Conservation (phyloP, 2,888 invertebrate genomes). For the Lasioglossum leucozonium region DNA sequence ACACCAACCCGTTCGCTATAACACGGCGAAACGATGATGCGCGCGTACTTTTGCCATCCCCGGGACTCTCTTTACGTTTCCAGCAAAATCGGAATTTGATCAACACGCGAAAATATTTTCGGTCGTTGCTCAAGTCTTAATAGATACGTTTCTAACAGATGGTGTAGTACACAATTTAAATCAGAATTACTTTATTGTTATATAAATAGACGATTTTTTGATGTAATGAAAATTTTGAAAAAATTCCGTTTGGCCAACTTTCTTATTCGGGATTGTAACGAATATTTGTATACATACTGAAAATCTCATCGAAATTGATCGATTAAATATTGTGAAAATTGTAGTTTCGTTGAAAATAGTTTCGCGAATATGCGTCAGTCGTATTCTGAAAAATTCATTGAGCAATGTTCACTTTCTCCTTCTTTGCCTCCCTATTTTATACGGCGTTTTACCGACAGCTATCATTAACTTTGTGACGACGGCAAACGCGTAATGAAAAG, state of each 20-base stretch:
- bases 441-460: background rate
- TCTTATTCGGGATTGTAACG: too few relatives aligned
- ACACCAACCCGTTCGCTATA: conserved; percentile 69
- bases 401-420: background rate
- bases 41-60: background rate
- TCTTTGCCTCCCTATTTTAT: background rate
- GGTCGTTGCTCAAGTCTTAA: too few relatives aligned
- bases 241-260: too few relatives aligned
- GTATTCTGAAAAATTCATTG: background rate
- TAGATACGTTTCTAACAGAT: too few relatives aligned
- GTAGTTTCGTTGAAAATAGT: background rate
- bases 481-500: conserved; percentile 12
- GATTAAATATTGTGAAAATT: too few relatives aligned
- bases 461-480: conserved; percentile 7
- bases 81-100: background rate
- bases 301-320: too few relatives aligned
- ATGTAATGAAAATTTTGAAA: too few relatives aligned
- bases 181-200: too few relatives aligned
- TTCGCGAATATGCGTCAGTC: background rate
- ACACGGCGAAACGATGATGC: conserved; percentile 42
- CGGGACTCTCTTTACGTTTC: background rate
- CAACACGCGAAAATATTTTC: background rate
- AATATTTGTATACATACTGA: too few relatives aligned
- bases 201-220: too few relatives aligned
- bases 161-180: too few relatives aligned